Conservation (phyloP, 2,888 invertebrate genomes). For the Baronia brevicornis region DNA sequence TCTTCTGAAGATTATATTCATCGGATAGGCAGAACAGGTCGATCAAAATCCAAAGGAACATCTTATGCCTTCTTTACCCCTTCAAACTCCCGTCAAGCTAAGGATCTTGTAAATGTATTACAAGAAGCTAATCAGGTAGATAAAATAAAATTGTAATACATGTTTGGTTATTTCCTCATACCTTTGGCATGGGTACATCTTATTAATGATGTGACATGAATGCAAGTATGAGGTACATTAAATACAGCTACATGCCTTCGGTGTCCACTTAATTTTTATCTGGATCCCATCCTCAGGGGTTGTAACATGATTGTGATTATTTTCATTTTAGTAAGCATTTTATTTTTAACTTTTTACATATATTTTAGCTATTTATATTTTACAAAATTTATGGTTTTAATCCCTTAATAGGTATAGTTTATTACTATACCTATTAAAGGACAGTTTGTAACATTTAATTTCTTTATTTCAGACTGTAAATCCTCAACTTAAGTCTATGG, state of each 20-base stretch:
- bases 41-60: conserved; percentile 90
- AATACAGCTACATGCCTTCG: conserved; percentile 84
- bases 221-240: conserved; percentile 83
- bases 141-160: conserved; percentile 1
- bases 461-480: conserved; percentile 80
- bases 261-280: conserved; percentile 82
- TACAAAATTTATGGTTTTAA: conserved; percentile 4
- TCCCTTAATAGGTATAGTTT: conserved; percentile 1
- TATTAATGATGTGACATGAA: conserved; percentile 81
- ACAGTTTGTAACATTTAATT: background rate
- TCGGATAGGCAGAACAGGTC: conserved; percentile 94
- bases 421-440: background rate
- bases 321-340: background rate
- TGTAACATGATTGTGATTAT: conserved; percentile 57
- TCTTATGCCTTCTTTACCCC: conserved; percentile 97
- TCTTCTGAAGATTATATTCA: conserved; percentile 97
- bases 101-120: conserved; percentile 90
- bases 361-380: too few relatives aligned
- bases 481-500: conserved; percentile 89
- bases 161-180: conserved; percentile 68
- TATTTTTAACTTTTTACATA: background rate
- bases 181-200: conserved; percentile 86
- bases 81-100: conserved; percentile 90
- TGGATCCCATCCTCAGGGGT: conserved; percentile 86
- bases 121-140: conserved; percentile 90